Evolutionary conservation across 2,113 vertebrate species (phyloP), one percentile per base, ranked within the genome.

Genomic region (Periophthalmus modestus): DNA sequence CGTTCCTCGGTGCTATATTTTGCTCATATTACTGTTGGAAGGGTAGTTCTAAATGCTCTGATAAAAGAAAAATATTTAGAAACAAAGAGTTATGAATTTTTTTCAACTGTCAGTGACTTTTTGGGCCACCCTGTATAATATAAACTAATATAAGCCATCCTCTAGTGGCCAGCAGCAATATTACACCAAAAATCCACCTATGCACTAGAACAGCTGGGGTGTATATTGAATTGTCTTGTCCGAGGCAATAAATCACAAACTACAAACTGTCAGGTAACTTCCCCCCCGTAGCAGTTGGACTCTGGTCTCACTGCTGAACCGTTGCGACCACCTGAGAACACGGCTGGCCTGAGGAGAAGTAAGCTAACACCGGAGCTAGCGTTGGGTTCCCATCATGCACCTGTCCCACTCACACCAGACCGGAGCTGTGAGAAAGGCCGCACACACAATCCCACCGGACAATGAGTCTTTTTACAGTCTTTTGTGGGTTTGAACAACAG

Each of bases 331-430:
- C 76, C 77, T 0, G 83, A 92, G 87, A 82, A 54, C 48, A 57
- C 19, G 14, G 28, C n/a, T 24, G 55, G 79, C 88, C 83, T 3
- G 62, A 84, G 82, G 90, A 82, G 77, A 65, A 72, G 90, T 88
- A 92, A 92, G 77, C 74, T 63, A n/a, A 91, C 82, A 89, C 87
- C 75, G 34, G 59, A 3, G 68, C 76, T 10, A 79, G 57, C 66
- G 21, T 62, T 66, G 18, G 65, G 63, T 85, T 90, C 83, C 84
- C 87, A 88, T 86, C 65, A 67, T 87, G 73, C 85, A 92, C 83
- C 87, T 88, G 85, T 85, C 86, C 72, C 83, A 77, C 75, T 63
- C 62, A 78, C 77, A 68, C n/a, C 66, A 85, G 68, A 74, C 58
- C 50, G 73, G 69, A 77, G 75, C 87, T 87, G 72, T 83, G 81